Evolutionary conservation across 2,888 invertebrate genomes (phyloP).

Genomic region (Agrochola macilenta): DNA sequence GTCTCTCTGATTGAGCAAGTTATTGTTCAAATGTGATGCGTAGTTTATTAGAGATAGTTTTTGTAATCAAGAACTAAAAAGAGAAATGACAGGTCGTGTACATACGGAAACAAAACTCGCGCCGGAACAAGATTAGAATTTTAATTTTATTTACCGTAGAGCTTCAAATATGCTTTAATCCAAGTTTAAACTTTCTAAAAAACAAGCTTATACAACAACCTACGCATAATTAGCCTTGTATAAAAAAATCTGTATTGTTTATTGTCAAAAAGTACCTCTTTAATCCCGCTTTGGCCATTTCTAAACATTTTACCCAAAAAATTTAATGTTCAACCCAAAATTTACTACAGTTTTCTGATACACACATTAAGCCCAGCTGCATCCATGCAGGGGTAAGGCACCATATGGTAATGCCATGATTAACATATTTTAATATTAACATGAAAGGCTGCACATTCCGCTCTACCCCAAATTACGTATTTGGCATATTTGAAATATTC

Average conservation of each 20-base stretch:
- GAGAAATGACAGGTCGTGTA: background rate
- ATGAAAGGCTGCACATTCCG: slow-evolving; percentile 73
- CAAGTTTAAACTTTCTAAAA: background rate
- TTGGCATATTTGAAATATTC: slow-evolving; percentile 82
- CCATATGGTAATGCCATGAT: slow-evolving; percentile 82
- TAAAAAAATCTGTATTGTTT: background rate
- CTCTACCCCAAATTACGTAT: slow-evolving; percentile 79
- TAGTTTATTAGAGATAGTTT: background rate
- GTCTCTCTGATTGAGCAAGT: background rate
- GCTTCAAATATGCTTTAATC: background rate
- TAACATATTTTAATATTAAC: slow-evolving; percentile 88
- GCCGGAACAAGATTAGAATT: background rate
- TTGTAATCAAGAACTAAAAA: background rate
- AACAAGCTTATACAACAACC: background rate
- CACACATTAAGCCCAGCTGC: slow-evolving; percentile 68
- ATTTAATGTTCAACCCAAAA: background rate
- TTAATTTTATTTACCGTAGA: background rate
- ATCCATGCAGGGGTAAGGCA: slow-evolving; percentile 74
- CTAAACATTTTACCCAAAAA: background rate
- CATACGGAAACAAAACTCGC: background rate
- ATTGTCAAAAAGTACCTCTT: background rate
- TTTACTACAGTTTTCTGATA: slow-evolving; percentile 19
- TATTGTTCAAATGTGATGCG: background rate
- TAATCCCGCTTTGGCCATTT: background rate
- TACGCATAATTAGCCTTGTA: slow-evolving; percentile 4